Percentiles rank a stretch among this genome's conserved stretches.
Evolutionary conservation across 2,797 vertebrate genomes (phyloP).

Genomic region (Cirrhinus mrigala): DNA sequence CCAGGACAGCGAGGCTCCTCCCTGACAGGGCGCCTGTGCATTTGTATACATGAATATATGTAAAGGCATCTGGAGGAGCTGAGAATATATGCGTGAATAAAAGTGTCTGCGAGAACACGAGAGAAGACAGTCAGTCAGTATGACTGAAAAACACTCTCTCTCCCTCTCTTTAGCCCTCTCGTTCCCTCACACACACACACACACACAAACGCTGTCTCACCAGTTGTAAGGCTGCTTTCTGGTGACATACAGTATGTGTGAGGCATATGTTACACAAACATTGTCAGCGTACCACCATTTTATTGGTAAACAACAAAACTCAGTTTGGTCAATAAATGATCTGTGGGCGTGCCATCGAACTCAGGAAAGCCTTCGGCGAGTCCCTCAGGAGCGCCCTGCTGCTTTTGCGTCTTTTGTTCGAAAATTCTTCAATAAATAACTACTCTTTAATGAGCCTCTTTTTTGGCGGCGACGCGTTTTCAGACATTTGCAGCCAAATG

Average conservation of each 20-base stretch:
- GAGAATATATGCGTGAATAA: slow-evolving; percentile 36
- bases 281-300: slow-evolving; percentile 66
- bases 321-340: slow-evolving; percentile 73
- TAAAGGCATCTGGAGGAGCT: slow-evolving; percentile 54
- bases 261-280: slow-evolving; percentile 68
- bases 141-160: slow-evolving; percentile 45
- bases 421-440: slow-evolving; percentile 57
- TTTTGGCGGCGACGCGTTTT: slow-evolving; percentile 82
- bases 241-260: slow-evolving; percentile 51
- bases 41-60: slow-evolving; percentile 53
- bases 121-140: slow-evolving; percentile 46
- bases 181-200: not conserved
- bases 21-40: slow-evolving; percentile 32
- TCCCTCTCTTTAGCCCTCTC: slow-evolving; percentile 14
- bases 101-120: slow-evolving; percentile 50
- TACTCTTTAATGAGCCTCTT: slow-evolving; percentile 82
- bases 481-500: slow-evolving; percentile 86
- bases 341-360: slow-evolving; percentile 64
- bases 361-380: slow-evolving; percentile 61
- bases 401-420: slow-evolving; percentile 59
- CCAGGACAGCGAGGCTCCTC: slow-evolving; percentile 23
- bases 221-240: slow-evolving; percentile 52
- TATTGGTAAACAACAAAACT: slow-evolving; percentile 73
- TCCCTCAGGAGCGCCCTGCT: slow-evolving; percentile 65
- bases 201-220: not conserved